Base-by-base conservation (phyloP, 2,888 invertebrate species). In the Scaptomyza cyrtandrae region DNA sequence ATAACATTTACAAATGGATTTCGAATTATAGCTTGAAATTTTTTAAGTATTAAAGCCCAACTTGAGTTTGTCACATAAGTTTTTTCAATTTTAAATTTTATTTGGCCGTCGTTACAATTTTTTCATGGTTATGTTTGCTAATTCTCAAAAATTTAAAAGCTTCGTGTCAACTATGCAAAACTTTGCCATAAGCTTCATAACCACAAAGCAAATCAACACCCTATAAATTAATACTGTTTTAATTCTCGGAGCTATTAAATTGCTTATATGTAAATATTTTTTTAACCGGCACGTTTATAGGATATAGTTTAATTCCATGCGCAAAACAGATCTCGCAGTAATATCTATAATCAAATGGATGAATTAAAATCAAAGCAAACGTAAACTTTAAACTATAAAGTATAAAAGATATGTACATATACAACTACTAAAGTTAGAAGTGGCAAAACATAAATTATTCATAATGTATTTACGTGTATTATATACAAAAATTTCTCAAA, bases 271-370 rank as follows among this genome's bases (percentile, higher is more conserved):
- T 82, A 81, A 37, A 85, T 86, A 41, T 39, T 10, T 66, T 46
- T 60, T 35, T 43, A 55, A 24, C 29, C 19, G 19, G 37, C 27
- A 48, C 16, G 13, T 39, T 29, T 16, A 27, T 56, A 62, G 49
- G 9, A 39, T 63, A 57, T 67, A 73, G 46, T 66, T 77, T 49
- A 68, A 75, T 69, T 77, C 45, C 46, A 66, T 74, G 76, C 63
- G 67, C 73, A 76, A 80, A 71, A 75, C 59, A 68, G 83, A 83
- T 83, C 87, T 83, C 87, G 87, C 87, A 87, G 70, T 66, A 44
- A 60, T 44, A 45, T 70, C 54, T 62, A 53, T 48, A 75, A 80
- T 64, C 67, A 56, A 76, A 60, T 31, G 31, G 44, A 50, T 60
- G 52, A 56, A 68, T 50, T 60, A 13, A 57, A 73, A 66, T 67